Percentiles rank a stretch among this genome's conserved stretches.
phyloP scores from a whole-genome alignment of 2,113 vertebrate species.

The Piaya cayana region DNA sequence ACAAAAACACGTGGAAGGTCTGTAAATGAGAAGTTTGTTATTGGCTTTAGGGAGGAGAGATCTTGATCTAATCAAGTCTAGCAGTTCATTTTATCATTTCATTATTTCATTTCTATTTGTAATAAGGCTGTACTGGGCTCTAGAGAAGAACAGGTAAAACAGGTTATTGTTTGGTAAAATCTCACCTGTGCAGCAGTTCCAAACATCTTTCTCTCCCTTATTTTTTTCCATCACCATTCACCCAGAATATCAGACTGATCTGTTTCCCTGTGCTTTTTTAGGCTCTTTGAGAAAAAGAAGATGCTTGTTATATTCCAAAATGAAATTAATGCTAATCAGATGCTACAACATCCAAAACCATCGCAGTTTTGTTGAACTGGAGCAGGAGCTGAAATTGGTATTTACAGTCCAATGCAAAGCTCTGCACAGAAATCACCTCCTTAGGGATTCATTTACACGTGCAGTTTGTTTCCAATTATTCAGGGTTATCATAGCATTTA shows the following conservation, averaged over 20 bases:
- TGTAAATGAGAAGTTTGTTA: slow-evolving; percentile 18
- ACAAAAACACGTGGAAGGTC: slow-evolving; percentile 94
- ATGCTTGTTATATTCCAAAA: neutral
- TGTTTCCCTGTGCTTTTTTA: neutral
- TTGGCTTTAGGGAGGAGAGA: neutral
- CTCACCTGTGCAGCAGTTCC: neutral
- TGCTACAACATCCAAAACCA: neutral
- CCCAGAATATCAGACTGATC: neutral
- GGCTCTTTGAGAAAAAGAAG: neutral
- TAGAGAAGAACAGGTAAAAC: neutral
- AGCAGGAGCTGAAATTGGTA: neutral
- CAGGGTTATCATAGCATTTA: neutral
- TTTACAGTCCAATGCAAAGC: neutral
- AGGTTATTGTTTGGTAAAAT: neutral
- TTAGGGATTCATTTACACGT: neutral
- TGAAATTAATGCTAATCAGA: neutral
- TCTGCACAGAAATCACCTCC: neutral
- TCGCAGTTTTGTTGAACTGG: neutral
- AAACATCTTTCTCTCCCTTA: neutral
- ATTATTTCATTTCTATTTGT: neutral
- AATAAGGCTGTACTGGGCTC: neutral
- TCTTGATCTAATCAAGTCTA: neutral
- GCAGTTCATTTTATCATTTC: neutral
- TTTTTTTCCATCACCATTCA: neutral
- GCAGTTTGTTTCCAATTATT: neutral